Base-by-base conservation (phyloP, 2,888 invertebrate species). In the Vanessa cardui region DNA sequence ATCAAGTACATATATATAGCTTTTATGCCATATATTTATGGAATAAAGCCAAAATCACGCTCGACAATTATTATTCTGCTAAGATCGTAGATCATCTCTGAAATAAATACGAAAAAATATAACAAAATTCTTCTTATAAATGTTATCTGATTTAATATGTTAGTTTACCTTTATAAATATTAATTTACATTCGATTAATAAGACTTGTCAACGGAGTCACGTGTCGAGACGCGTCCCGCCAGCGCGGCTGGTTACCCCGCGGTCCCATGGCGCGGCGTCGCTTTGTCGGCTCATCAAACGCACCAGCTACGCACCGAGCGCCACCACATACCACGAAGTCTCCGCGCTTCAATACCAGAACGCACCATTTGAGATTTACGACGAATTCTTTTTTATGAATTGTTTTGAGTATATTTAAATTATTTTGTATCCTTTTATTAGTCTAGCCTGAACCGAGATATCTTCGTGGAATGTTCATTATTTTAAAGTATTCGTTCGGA, bases 231-330 rank as follows among this genome's bases (percentile, higher is more conserved):
- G 3, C 39, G 33, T 33, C 56, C 33, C 18, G 31, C 20, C 46
- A 20, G 33, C 20, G 39, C 6, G 9, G 9, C 6, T 66, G 47
- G 61, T 46, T 33, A 20, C 59, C 60, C 1, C 21, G 18, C 60
- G 60, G 50, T 65, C 72, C 69, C 72, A 69, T 67, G 69, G 64
- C 70, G 68, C 70, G 76, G 69, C 73, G 71, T 86, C 85, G 68
- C 89, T 90, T 91, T 90, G 90, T 89, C 90, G 91, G 90, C 83
- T 76, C 76, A 81, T 89, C 90, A 92, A 91, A 91, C 71, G 77
- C 67, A 76, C 75, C 68, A 72, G 60, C 67, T 72, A 61, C 61
- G 69, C 68, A 61, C 66, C 67, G 61, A 66, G 62, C 74, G 68
- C 68, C 74, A 70, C 72, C 63, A 64, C 76, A 74, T 78, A 78